Base-by-base conservation (phyloP, 2,797 vertebrate species). In the Sebastes steindachneri region DNA sequence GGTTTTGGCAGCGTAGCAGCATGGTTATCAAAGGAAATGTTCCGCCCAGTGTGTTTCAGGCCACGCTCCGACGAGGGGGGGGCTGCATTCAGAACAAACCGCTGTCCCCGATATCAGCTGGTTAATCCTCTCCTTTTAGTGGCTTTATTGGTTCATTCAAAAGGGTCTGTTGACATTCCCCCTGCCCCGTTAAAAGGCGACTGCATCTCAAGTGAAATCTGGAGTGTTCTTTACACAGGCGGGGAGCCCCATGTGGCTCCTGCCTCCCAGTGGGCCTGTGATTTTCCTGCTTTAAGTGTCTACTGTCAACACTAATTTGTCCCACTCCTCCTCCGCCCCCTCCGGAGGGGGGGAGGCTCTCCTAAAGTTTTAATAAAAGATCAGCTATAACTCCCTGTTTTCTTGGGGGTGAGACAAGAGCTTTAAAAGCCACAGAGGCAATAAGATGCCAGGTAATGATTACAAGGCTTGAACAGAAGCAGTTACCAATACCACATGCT, bases 231-330 rank as follows among this genome's bases (percentile, higher is more conserved):
- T 96, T 96, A 96, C 95, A 95, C 92, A 95, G 91, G 89, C 93
- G 83, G 83, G 85, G 92, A 94, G 95, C 94, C 96, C 96, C 95
- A 94, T 95, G 96, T 96, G 94, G 94, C 94, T 93, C 88, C 83
- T 75, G 79, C 88, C 93, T 96, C 96, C 96, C 96, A 91, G 92
- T 92, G 95, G 96, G 95, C 93, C 95, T 93, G 95, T 95, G 96
- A 96, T 96, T 96, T 96, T 96, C 94, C 95, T 93, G 94, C 94
- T 96, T 96, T 96, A 97, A 96, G 95, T 96, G 94, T 96, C 95
- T 95, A 96, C 95, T 96, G 96, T 96, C 96, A 96, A 96, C 95
- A 95, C 96, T 97, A 96, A 97, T 97, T 96, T 97, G 96, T 96
- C 95, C 95, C 94, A 92, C 93, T 95, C 93, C 94, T 94, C 93